Percentiles rank a stretch among this genome's conserved stretches.
phyloP scores from a whole-genome alignment of 2,888 invertebrate genomes.

The Cephalotes varians region DNA sequence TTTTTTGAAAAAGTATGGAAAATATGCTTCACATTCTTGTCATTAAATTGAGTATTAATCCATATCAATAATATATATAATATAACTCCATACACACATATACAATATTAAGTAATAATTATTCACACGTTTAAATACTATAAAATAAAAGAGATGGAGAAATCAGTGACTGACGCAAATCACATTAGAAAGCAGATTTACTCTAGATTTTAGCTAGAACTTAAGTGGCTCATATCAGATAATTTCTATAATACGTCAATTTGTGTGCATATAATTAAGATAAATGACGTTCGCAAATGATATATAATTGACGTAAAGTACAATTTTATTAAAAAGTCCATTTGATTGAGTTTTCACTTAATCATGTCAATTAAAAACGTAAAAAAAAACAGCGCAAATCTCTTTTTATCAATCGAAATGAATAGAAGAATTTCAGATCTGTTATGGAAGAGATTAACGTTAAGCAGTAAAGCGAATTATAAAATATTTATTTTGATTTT shows the following conservation, averaged over 20 bases:
- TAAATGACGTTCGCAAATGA: neutral
- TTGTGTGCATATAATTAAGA: slow-evolving; percentile 12
- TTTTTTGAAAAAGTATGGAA: neutral
- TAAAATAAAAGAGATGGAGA: slow-evolving; percentile 7
- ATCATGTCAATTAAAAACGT: neutral
- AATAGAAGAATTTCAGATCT: neutral
- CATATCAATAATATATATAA: neutral
- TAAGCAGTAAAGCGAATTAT: too few species aligned
- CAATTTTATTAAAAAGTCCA: slow-evolving; percentile 4
- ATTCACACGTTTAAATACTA: neutral
- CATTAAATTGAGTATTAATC: too few species aligned
- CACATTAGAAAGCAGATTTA: slow-evolving; percentile 22
- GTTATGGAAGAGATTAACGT: neutral
- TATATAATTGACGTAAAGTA: neutral
- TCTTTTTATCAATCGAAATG: neutral
- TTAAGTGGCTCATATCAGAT: neutral
- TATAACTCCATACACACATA: neutral
- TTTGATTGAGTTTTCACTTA: slow-evolving; percentile 16
- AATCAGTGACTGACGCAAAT: slow-evolving; percentile 3
- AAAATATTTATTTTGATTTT: neutral
- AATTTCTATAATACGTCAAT: slow-evolving; percentile 6
- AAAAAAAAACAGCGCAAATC: neutral
- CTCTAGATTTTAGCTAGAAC: slow-evolving; percentile 5
- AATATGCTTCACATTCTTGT: neutral
- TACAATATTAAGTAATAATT: neutral